phyloP scores from a whole-genome alignment of 2,797 vertebrate species.

The Rhincodon typus region DNA sequence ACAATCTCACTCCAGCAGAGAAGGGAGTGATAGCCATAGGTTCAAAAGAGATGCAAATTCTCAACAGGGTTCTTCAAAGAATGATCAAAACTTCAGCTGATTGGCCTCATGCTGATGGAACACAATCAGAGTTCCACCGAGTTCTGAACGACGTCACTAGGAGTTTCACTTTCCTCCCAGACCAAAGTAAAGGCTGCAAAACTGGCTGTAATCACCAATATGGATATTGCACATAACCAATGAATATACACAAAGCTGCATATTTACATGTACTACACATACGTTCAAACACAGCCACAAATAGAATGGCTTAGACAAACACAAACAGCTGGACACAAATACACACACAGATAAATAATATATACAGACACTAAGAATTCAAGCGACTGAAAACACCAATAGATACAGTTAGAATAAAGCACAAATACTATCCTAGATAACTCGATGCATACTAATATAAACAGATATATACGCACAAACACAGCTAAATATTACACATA shows the following conservation, averaged over 20 bases:
- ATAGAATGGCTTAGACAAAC: not conserved
- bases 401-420: not conserved
- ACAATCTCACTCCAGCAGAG: not conserved
- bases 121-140: not conserved
- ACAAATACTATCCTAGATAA: not conserved
- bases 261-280: not conserved
- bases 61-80: not conserved
- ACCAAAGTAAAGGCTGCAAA: not conserved
- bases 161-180: not conserved
- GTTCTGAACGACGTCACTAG: not conserved
- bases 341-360: not conserved
- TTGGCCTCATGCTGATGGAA: not conserved
- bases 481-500: too few relatives aligned
- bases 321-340: not conserved
- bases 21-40: not conserved
- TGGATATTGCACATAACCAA: not conserved
- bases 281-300: not conserved
- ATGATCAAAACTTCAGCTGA: not conserved
- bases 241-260: not conserved
- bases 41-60: not conserved
- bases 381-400: not conserved
- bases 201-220: not conserved
- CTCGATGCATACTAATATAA: not conserved
- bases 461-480: not conserved
- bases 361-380: not conserved